Evolutionary conservation across 2,113 vertebrate species (phyloP), one percentile per base, ranked within the genome.

Genomic region (Coreoperca whiteheadi): DNA sequence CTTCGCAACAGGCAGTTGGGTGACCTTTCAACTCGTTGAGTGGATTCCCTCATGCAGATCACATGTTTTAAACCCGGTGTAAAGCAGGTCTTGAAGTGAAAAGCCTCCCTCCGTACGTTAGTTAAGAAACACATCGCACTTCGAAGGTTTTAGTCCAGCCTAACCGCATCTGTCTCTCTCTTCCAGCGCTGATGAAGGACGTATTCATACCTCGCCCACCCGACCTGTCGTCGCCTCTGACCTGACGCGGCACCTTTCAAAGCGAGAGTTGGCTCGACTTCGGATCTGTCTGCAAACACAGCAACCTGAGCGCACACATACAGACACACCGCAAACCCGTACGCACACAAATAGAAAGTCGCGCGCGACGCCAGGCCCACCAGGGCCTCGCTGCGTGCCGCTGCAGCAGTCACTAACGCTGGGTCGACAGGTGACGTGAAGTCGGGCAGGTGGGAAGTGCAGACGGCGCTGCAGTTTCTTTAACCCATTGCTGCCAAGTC

Each of bases 121-220:
- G 20, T 18, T 23, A 34, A 4, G 20, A 48, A 25, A 25, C n/a
- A 18, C 25, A 46, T 46, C 16, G 9, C n/a, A 14, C 20, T 37
- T 25, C 15, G 7, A 4, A 34, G 12, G 28, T 23, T 23, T 46
- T 8, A 20, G 6, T 21, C 1, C 7, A 3, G 3, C 16, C 48
- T 20, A 46, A 46, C 34, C 32, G 10, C 16, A 9, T 64, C 2
- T 54, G 3, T 18, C 16, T 41, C n/a, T 73, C 56, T 83, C 48
- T 14, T 32, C 0, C 93, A 96, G 95, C 86, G 79, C 85, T 96
- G 91, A 94, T 96, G 91, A 89, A 68, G 39, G 84, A 93, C 73
- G 30, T 92, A 0, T 94, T 95, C 51, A 37, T 74, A 8, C 66
- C 88, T 15, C 89, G 66, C 28, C 88, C 91, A 0, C 91, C 90